Base-by-base conservation (phyloP, 2,797 vertebrate species). In the Numenius phaeopus region DNA sequence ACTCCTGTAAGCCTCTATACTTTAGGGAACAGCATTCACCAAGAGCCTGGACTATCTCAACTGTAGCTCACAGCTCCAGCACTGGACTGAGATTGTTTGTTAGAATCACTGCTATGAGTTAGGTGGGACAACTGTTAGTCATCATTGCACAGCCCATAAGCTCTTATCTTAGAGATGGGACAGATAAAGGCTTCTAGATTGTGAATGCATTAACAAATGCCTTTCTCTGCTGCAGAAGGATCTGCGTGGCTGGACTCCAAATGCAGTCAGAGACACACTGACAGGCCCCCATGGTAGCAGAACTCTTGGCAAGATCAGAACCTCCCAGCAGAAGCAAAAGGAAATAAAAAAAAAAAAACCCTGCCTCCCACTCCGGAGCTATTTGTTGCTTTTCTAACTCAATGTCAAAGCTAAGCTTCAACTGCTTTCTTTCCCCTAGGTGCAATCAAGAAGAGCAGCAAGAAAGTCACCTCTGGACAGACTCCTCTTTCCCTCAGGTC, bases 241-340 rank as follows among this genome's bases (percentile, higher is more conserved):
- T 59, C 30, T 80, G 12, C 0, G 0, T 16, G 64, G 50, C 1
- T 1, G 29, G 55, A 72, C 14, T 94, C 57, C 26, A 93, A 61
- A 55, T 4, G 11, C 62, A 94, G 14, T 14, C n/a, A 76, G 69
- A 77, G 47, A 55, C 44, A 59, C 8, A 39, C 22, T 29, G 21
- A 73, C 0, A 2, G 39, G 50, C 34, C 10, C 20, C 10, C n/a
- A 46, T 11, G 11, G 34, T 40, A 84, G 39, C 39, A 92, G 49
- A 69, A 29, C 34, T 94, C 54, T 54, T 71, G 26, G 40, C 3
- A 13, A 44, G 71, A 85, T 24, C 7, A 77, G 40, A 70, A 80
- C 7, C 21, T 39, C 44, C 3, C 50, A 69, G 77, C 3, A 62
- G 55, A 78, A 76, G 50, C 19, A 70, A 70, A 64, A 22, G 3